phyloP scores from a whole-genome alignment of 2,113 vertebrate species.

The Glaucidium brasilianum region DNA sequence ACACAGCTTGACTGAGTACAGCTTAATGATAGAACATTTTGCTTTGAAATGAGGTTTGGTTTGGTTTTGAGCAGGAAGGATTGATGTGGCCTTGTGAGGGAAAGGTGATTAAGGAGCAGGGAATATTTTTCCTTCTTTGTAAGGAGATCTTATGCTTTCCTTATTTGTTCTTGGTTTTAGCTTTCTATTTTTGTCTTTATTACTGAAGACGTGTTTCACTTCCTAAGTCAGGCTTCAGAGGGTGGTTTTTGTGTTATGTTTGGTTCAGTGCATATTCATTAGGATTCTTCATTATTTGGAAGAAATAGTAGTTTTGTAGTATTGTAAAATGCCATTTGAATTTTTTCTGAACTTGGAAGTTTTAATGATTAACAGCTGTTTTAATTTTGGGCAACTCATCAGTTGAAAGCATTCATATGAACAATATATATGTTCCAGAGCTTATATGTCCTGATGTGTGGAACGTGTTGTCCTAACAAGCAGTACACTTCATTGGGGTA shows the following conservation, averaged over 20 bases:
- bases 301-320: not conserved
- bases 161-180: not conserved
- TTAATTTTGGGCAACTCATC: not conserved
- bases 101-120: not conserved
- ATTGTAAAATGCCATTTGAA: not conserved
- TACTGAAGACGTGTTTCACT: not conserved
- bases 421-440: not conserved
- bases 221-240: not conserved
- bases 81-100: not conserved
- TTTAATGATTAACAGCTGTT: not conserved
- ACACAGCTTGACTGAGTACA: not conserved
- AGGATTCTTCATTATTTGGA: not conserved
- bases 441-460: not conserved
- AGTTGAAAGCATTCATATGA: not conserved
- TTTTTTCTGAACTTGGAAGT: not conserved
- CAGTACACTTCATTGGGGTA: not conserved
- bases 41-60: conserved; percentile 24
- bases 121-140: not conserved
- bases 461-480: not conserved
- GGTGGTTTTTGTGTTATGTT: not conserved
- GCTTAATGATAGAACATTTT: not conserved
- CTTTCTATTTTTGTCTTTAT: not conserved
- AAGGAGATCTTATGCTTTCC: not conserved
- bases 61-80: not conserved
- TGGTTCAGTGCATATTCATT: not conserved